These are phyloP conservation scores for Xanthorhoe designata DNA, from an alignment of 2,888 invertebrate genomes.

Conservation along the genomic window DNA sequence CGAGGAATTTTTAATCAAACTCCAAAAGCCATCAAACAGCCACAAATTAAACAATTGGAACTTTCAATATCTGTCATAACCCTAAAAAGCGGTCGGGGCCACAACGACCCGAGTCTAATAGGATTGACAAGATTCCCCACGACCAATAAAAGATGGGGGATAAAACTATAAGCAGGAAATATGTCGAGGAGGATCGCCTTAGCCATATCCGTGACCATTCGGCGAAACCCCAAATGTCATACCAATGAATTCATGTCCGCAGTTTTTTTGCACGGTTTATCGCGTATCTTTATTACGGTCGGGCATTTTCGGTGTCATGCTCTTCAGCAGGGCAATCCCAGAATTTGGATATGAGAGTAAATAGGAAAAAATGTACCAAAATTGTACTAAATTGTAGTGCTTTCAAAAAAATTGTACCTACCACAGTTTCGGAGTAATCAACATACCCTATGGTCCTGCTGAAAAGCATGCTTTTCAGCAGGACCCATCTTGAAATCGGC, in stretches of 20 bases:
- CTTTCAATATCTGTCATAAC: conserved; percentile 62
- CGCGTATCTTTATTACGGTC: conserved; percentile 83
- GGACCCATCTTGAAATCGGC: too few relatives aligned
- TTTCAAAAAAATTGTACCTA: too few relatives aligned
- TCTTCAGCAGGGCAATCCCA: too few relatives aligned
- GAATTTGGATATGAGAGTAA: too few relatives aligned
- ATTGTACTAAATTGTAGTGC: too few relatives aligned
- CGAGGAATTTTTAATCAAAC: conserved; percentile 58
- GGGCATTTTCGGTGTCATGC: too few relatives aligned
- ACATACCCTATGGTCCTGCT: too few relatives aligned
- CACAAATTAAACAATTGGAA: conserved; percentile 66
- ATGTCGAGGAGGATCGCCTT: conserved; percentile 62
- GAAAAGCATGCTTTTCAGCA: too few relatives aligned
- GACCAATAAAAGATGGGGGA: conserved; percentile 81
- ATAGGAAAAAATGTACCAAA: too few relatives aligned
- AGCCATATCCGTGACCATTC: conserved; percentile 73
- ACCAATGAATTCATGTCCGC: conserved; percentile 84
- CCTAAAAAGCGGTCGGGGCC: conserved; percentile 55
- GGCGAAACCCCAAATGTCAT: conserved; percentile 81
- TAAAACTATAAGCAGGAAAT: conserved; percentile 83
- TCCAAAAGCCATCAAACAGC: conserved; percentile 51
- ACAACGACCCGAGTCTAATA: conserved; percentile 69
- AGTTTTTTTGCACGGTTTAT: conserved; percentile 82
- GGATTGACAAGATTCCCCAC: conserved; percentile 79
- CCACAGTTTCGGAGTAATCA: too few relatives aligned